Percentiles rank a stretch among this genome's conserved stretches.
Evolutionary conservation across 2,888 invertebrate species (phyloP).

Genomic region (Apamea epomidion): DNA sequence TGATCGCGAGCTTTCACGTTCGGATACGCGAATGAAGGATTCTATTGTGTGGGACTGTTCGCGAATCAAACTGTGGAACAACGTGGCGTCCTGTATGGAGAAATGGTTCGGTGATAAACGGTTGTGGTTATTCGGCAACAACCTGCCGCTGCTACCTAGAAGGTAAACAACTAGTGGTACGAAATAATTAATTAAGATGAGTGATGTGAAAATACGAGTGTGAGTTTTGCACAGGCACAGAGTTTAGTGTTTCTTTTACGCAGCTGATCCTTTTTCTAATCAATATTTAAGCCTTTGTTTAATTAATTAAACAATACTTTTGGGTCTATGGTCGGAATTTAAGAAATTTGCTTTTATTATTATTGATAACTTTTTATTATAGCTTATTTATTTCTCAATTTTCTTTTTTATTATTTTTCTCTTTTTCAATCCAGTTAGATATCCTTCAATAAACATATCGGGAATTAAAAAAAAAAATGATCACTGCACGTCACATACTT

Average conservation of each 20-base stretch:
- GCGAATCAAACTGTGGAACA: constrained; percentile 85
- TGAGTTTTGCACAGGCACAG: background rate
- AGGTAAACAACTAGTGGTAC: constrained; percentile 89
- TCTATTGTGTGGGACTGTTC: constrained; percentile 74
- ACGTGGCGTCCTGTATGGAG: constrained; percentile 94
- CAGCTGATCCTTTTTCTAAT: background rate
- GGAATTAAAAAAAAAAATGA: background rate
- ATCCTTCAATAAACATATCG: background rate
- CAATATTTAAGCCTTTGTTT: background rate
- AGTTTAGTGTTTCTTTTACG: background rate
- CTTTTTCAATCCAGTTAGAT: too few species aligned
- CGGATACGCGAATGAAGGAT: constrained; percentile 84
- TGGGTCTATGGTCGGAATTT: background rate
- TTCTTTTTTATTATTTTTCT: too few species aligned
- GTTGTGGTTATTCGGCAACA: constrained; percentile 97
- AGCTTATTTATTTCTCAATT: too few species aligned
- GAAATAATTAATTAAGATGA: background rate
- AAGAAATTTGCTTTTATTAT: background rate
- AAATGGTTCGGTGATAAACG: constrained; percentile 98
- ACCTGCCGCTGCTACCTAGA: constrained; percentile 95
- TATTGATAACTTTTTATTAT: too few species aligned
- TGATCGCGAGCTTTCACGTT: constrained; percentile 72
- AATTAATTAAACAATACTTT: background rate
- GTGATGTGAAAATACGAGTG: background rate
- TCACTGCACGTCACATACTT: too few species aligned